Base-by-base conservation (phyloP, 2,797 vertebrate species). In the Valencia hispanica region DNA sequence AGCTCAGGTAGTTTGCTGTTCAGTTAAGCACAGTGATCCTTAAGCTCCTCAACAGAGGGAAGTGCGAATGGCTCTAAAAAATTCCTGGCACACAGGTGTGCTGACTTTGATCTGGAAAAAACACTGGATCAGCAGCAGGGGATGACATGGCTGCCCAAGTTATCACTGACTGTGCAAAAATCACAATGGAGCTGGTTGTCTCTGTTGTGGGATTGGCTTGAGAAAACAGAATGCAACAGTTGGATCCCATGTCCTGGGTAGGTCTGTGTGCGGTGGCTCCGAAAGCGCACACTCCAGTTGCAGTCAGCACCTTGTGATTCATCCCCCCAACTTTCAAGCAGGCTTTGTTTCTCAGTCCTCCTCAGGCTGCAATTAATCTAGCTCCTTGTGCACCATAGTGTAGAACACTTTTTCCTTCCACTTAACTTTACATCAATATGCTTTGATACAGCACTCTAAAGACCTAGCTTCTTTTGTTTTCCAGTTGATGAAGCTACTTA, bases 21-120 rank as follows among this genome's bases (percentile, higher is more conserved):
- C 53, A 0, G 53, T 55, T 55, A 55, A n/a, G 25, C 4, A n/a
- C 51, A 53, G 25, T 53, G 20, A 25, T 51, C 2, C 22, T 25
- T 11, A 53, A 53, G 3, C 36, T 39, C 36, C 36, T 39, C 36
- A 39, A 6, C 36, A 39, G 36, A 39, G 36, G 36, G 36, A 39
- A 39, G 36, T 6, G 25, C 10, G 1, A 53, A 11, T 11, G 25
- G 51, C 51, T 53, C 51, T 12, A 53, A 27, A n/a, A n/a, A n/a
- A 0, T 1, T 5, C 1, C n/a, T 53, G 51, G 1, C 51, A 53
- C 25, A n/a, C 1, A 0, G 4, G 51, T 0, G 25, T n/a, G 51
- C 51, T 53, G 51, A n/a, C 51, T 53, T 27, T n/a, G n/a, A 10
- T n/a, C 11, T 48, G 17, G 15, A 14, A n/a, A 22, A 22, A 50